These are phyloP conservation scores for Peromyscus leucopus DNA, from an alignment of 2,113 vertebrate species.

Conservation along the genomic window DNA sequence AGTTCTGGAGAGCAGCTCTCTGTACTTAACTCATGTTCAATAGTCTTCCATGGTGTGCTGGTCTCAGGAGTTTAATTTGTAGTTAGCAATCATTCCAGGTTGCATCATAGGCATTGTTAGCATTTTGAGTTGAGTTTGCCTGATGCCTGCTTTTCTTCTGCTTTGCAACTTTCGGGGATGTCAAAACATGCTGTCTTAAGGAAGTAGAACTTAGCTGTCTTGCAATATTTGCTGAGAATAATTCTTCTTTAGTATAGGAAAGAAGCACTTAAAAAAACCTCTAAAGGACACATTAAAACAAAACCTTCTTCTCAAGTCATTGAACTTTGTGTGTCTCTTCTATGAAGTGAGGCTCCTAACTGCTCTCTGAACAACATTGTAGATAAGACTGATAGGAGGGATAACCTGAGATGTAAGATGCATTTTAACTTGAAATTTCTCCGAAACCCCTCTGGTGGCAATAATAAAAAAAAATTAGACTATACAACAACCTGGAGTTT, in stretches of 20 bases:
- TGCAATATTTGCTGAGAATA: slow-evolving; percentile 63
- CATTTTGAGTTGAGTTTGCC: background rate
- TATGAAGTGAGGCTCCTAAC: no score
- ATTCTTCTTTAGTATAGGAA: slow-evolving; percentile 57
- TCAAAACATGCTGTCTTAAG: slow-evolving; percentile 18
- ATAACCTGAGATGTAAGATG: background rate
- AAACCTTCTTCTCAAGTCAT: background rate
- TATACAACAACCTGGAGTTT: background rate
- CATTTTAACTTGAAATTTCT: slow-evolving; percentile 49
- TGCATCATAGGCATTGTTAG: slow-evolving; percentile 42
- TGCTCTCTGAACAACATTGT: background rate
- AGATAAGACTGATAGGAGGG: background rate
- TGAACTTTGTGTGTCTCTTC: no score
- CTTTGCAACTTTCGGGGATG: slow-evolving; percentile 57
- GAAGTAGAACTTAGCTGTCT: slow-evolving; percentile 44
- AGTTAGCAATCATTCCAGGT: slow-evolving; percentile 55
- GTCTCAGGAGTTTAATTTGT: slow-evolving; percentile 7
- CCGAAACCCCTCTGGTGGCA: background rate
- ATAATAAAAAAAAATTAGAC: slow-evolving; percentile 6
- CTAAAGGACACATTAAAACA: slow-evolving; percentile 37
- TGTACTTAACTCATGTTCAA: background rate
- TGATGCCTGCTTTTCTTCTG: slow-evolving; percentile 48
- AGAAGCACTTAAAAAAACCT: slow-evolving; percentile 52
- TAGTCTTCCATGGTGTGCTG: background rate
- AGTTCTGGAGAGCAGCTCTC: background rate